phyloP scores from a whole-genome alignment of 2,797 vertebrate genomes.

The Potorous gilbertii region DNA sequence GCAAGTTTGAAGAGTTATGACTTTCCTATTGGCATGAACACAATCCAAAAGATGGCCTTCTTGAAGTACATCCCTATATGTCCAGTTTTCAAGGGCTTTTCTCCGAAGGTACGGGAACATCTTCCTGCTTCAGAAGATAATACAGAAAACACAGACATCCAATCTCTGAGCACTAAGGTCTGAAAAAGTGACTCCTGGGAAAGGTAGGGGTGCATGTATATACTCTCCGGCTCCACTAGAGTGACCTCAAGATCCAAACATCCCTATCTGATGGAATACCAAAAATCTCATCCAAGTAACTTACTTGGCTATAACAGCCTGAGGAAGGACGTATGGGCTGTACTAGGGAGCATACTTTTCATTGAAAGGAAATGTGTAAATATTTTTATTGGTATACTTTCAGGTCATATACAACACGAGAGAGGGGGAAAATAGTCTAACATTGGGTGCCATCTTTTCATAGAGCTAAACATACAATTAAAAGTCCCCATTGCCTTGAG shows the following conservation, averaged over 20 bases:
- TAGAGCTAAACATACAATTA: constrained; percentile 20
- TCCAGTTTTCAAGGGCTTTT: constrained; percentile 91
- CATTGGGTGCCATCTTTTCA: constrained; percentile 29
- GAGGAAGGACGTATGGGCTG: background rate
- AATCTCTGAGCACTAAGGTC: constrained; percentile 81
- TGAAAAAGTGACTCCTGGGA: constrained; percentile 71
- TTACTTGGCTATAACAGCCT: constrained; percentile 1
- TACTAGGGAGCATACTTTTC: background rate
- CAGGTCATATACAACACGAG: background rate
- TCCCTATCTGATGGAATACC: constrained; percentile 36
- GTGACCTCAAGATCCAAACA: constrained; percentile 38
- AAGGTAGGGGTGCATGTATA: constrained; percentile 59
- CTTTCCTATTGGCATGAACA: constrained; percentile 91
- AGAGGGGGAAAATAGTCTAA: constrained; percentile 23
- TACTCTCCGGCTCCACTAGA: constrained; percentile 29
- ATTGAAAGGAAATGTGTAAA: background rate
- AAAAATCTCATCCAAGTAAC: constrained; percentile 52
- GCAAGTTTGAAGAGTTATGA: constrained; percentile 88
- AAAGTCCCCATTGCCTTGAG: background rate
- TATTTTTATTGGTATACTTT: background rate
- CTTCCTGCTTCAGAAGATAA: background rate
- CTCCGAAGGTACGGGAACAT: constrained; percentile 30
- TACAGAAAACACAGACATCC: constrained; percentile 50
- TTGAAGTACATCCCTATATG: constrained; percentile 91
- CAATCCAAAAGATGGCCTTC: constrained; percentile 84